Evolutionary conservation across 2,888 invertebrate genomes (phyloP).

Genomic region (Cephus pygmeus): DNA sequence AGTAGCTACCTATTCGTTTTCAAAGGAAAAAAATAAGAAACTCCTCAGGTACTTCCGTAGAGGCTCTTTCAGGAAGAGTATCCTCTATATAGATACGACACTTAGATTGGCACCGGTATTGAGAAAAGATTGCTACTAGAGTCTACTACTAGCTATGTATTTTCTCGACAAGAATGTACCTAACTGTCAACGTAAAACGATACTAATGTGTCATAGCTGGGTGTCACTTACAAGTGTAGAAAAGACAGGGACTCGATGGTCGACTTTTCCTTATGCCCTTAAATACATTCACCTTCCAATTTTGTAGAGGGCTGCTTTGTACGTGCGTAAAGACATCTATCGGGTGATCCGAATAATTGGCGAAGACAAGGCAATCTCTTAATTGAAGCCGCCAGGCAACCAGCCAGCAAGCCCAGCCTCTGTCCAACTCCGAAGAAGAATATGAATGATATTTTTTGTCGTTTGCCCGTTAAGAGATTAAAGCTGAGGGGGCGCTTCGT

Average conservation of each 20-base stretch:
- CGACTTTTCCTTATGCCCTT: not conserved
- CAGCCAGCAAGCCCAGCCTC: slow-evolving; percentile 26
- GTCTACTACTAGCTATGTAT: not conserved
- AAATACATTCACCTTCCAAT: not conserved
- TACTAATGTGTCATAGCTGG: not conserved
- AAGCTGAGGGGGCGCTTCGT: slow-evolving; percentile 53
- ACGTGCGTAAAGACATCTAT: slow-evolving; percentile 9
- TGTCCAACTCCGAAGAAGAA: slow-evolving; percentile 34
- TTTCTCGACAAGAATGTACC: not conserved
- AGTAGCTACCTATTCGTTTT: not conserved
- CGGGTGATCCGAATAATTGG: slow-evolving; percentile 36
- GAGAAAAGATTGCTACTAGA: not conserved
- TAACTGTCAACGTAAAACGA: not conserved
- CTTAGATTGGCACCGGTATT: not conserved
- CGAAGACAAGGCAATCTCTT: slow-evolving; percentile 46
- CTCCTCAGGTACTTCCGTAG: not conserved
- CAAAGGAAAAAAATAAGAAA: not conserved
- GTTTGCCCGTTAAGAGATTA: slow-evolving; percentile 62
- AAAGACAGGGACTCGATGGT: not conserved
- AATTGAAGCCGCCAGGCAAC: slow-evolving; percentile 38
- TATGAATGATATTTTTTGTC: slow-evolving; percentile 54
- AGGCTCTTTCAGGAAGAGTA: not conserved
- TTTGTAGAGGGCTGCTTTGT: not conserved
- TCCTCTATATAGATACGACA: not conserved
- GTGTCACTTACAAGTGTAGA: not conserved